Conservation (phyloP, 2,888 invertebrate genomes). For the Gari tellinella region DNA sequence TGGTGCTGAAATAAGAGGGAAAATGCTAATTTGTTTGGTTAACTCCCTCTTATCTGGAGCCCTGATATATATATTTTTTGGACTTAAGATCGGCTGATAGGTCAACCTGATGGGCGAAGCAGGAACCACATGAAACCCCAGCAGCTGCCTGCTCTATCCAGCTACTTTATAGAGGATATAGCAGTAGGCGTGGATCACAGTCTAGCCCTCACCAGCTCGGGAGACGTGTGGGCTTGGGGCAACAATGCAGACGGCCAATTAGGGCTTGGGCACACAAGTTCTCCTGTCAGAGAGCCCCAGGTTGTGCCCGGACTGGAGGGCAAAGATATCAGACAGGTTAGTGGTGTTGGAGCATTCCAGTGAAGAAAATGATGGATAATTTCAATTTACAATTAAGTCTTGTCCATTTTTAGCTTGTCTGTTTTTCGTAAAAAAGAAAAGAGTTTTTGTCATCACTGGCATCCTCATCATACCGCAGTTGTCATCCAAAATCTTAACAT, state of each 20-base stretch:
- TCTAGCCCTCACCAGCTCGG: conserved; percentile 86
- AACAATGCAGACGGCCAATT: conserved; percentile 88
- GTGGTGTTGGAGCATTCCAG: no score
- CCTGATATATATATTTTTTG: no score
- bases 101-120: conserved; percentile 86
- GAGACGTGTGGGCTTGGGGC: conserved; percentile 88
- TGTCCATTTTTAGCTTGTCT: no score
- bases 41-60: no score
- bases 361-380: no score
- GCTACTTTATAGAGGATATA: conserved; percentile 87
- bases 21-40: no score
- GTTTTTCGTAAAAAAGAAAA: no score
- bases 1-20: no score
- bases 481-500: no score
- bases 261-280: conserved; percentile 86
- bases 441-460: no score
- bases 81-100: conserved; percentile 86
- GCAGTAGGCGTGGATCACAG: conserved; percentile 88
- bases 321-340: conserved; percentile 86
- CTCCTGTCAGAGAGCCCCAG: conserved; percentile 87
- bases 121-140: conserved; percentile 86
- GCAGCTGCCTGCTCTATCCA: conserved; percentile 85
- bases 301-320: conserved; percentile 86
- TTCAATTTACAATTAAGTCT: no score
- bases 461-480: no score